phyloP scores from a whole-genome alignment of 2,888 invertebrate genomes.

The Vannuccia rotundouncinata region DNA sequence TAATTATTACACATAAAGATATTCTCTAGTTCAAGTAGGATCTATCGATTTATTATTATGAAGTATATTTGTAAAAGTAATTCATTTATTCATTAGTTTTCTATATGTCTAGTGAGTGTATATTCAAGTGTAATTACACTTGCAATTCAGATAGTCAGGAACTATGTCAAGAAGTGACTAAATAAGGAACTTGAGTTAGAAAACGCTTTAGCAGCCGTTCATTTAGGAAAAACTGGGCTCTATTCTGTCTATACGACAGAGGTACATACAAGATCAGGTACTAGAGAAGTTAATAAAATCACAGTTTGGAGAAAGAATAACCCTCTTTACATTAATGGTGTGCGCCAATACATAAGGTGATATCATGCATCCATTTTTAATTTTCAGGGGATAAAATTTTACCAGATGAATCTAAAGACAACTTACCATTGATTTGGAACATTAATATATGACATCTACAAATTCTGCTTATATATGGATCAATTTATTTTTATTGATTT shows the following conservation, averaged over 20 bases:
- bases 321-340: background rate
- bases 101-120: conserved; percentile 1
- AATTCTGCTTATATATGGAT: background rate
- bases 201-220: background rate
- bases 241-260: conserved; percentile 5
- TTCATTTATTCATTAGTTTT: background rate
- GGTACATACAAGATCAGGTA: conserved; percentile 11
- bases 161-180: conserved; percentile 8
- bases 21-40: background rate
- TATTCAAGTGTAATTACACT: conserved; percentile 26
- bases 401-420: background rate
- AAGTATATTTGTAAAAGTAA: background rate
- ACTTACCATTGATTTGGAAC: background rate
- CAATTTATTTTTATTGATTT: background rate
- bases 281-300: conserved; percentile 10
- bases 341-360: conserved; percentile 2
- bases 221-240: background rate
- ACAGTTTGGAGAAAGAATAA: background rate
- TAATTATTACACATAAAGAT: too few relatives aligned
- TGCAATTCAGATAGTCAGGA: background rate
- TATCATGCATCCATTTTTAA: background rate
- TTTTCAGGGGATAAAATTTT: background rate
- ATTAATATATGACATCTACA: background rate
- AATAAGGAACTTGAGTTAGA: conserved; percentile 18
- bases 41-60: background rate